phyloP scores from a whole-genome alignment of 2,797 vertebrate genomes.

The Hylomyscus alleni region DNA sequence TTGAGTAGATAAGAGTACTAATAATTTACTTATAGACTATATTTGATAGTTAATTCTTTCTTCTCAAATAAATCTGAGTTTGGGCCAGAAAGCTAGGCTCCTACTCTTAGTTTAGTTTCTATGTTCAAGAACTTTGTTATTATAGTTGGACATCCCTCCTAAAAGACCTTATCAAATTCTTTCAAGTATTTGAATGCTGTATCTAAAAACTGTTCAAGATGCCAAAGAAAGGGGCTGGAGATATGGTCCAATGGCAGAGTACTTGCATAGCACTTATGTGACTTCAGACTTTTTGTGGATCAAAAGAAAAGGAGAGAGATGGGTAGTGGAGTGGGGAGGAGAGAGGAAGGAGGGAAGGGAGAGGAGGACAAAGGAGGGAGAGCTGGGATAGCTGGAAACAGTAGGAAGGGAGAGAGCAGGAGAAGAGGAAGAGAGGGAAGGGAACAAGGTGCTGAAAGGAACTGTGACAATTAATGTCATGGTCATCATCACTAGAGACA shows the following conservation, averaged over 20 bases:
- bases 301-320: not conserved
- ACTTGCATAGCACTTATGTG: not conserved
- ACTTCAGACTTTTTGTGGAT: not conserved
- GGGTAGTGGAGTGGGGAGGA: not conserved
- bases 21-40: not conserved
- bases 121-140: slow-evolving; percentile 5
- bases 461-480: not conserved
- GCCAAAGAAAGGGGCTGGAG: not conserved
- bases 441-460: not conserved
- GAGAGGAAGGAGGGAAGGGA: not conserved
- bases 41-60: not conserved
- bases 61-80: slow-evolving; percentile 49
- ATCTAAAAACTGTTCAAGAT: not conserved
- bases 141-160: not conserved
- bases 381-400: not conserved
- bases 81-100: not conserved
- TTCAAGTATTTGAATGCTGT: slow-evolving; percentile 18
- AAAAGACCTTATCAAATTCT: not conserved
- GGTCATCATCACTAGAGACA: not conserved
- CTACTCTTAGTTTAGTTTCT: slow-evolving; percentile 13
- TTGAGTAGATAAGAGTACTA: not conserved
- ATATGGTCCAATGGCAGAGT: not conserved
- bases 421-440: not conserved
- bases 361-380: not conserved
- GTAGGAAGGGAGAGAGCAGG: not conserved